Evolutionary conservation across 2,797 vertebrate genomes (phyloP).

Genomic region (Myiothlypis coronata): DNA sequence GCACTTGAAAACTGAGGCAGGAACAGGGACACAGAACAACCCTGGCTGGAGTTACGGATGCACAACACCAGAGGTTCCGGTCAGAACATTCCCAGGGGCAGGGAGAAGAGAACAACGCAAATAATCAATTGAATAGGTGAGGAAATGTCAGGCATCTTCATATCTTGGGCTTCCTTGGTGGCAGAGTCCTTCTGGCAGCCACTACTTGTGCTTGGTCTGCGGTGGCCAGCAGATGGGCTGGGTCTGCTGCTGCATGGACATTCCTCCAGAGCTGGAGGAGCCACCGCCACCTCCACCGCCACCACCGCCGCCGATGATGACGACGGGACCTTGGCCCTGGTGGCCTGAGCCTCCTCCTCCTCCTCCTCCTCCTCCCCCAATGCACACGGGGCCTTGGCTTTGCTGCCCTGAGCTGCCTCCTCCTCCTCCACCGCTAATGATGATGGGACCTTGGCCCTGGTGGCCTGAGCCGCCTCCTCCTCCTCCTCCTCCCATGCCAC

Average conservation of each 20-base stretch:
- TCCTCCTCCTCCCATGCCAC: neutral
- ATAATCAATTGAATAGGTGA: neutral
- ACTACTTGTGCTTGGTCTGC: neutral
- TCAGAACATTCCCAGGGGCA: neutral
- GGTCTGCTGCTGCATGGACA: constrained; percentile 27
- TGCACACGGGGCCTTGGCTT: neutral
- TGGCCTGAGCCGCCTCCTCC: neutral
- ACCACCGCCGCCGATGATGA: fast-evolving
- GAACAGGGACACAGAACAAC: neutral
- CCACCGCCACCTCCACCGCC: neutral
- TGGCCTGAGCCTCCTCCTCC: neutral
- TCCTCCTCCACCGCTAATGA: neutral
- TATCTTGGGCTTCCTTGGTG: neutral
- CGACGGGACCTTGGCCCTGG: neutral
- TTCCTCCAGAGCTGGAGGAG: neutral
- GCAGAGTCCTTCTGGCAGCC: neutral
- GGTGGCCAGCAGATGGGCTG: constrained; percentile 35
- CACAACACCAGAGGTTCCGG: neutral
- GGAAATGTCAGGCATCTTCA: neutral
- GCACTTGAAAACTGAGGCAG: neutral
- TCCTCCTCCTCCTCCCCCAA: neutral
- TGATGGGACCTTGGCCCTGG: neutral
- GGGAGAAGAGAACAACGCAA: neutral
- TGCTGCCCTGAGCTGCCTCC: neutral
- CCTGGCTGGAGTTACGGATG: neutral